These are phyloP conservation scores for Eclectus roratus DNA, from an alignment of 2,113 vertebrate species.

Conservation along the genomic window DNA sequence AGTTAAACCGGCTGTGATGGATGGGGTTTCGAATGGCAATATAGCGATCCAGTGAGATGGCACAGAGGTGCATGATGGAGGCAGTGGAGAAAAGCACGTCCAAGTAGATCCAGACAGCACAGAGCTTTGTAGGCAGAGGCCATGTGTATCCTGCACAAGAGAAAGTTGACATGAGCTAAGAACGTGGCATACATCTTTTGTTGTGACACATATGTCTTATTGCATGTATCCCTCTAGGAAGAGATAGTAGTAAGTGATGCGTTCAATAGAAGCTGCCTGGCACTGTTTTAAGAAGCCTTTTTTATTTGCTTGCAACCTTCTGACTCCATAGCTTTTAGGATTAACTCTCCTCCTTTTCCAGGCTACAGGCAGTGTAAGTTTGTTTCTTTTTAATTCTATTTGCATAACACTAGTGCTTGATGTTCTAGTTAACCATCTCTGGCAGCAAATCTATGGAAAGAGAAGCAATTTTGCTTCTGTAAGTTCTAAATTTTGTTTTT, in stretches of 20 bases:
- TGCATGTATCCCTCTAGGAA: neutral
- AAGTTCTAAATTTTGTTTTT: neutral
- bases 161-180: neutral
- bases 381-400: neutral
- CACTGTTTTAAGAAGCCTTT: neutral
- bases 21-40: constrained; percentile 94
- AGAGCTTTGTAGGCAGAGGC: constrained; percentile 89
- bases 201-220: neutral
- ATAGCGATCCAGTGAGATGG: constrained; percentile 96
- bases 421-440: neutral
- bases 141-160: constrained; percentile 83
- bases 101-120: constrained; percentile 94
- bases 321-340: neutral
- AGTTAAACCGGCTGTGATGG: constrained; percentile 95
- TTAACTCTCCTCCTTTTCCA: neutral
- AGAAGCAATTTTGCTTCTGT: neutral
- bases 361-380: neutral
- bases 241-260: neutral
- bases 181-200: neutral
- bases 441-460: neutral
- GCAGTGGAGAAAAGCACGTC: constrained; percentile 96
- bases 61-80: constrained; percentile 97
- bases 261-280: neutral
- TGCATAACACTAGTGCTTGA: neutral
- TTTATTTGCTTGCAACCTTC: neutral